A percentile compares a stretch with the other conserved stretches of the same genome.
phyloP scores from a whole-genome alignment of 2,797 vertebrate species.

The Amphiprion clarkii region DNA sequence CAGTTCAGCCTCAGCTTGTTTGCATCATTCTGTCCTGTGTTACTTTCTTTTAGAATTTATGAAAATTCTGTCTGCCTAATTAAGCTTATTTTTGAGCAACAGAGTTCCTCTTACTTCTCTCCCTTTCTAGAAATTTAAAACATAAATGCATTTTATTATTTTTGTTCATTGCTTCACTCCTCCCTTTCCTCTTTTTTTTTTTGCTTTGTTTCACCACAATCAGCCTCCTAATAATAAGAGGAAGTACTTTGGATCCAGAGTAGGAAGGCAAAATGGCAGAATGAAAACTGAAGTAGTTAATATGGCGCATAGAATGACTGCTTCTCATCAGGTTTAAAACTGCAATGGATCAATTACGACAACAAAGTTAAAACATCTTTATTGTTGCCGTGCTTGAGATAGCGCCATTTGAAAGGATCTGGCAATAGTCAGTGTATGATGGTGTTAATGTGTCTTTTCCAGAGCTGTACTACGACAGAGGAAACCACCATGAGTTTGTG shows the following conservation, averaged over 20 bases:
- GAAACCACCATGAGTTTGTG: constrained; percentile 98
- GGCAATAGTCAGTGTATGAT: not conserved
- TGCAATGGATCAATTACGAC: not conserved
- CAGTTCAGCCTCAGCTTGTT: not conserved
- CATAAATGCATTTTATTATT: constrained; percentile 8
- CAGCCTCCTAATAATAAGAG: not conserved
- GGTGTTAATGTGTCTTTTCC: constrained; percentile 34
- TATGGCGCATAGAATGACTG: not conserved
- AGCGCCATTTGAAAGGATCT: too few species aligned
- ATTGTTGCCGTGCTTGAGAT: not conserved
- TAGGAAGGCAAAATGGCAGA: not conserved
- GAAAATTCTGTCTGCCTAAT: not conserved
- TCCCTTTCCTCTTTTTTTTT: constrained; percentile 14
- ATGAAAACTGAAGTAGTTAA: not conserved
- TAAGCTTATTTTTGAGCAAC: not conserved
- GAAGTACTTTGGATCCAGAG: not conserved
- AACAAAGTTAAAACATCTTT: not conserved
- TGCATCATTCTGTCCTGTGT: not conserved
- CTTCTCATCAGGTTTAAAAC: too few species aligned
- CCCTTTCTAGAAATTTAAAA: not conserved
- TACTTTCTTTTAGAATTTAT: not conserved
- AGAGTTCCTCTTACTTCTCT: constrained; percentile 18
- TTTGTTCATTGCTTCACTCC: not conserved
- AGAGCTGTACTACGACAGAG: constrained; percentile 98
- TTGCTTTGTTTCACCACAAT: not conserved